These are phyloP conservation scores for Cephus spinipes DNA, from an alignment of 2,888 invertebrate species.

Conservation along the genomic window DNA sequence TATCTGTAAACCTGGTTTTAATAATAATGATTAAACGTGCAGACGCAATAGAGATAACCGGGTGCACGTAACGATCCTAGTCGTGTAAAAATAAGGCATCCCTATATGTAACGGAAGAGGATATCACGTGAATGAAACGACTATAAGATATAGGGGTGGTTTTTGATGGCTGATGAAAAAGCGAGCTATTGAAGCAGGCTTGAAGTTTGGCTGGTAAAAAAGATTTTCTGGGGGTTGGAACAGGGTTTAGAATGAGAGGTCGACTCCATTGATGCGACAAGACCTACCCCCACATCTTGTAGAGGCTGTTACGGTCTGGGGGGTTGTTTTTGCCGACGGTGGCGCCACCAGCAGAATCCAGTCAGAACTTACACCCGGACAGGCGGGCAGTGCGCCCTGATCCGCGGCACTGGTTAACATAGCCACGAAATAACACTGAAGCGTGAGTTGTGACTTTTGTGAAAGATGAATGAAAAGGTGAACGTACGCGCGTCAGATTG, in stretches of 20 bases:
- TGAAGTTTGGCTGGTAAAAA: background rate
- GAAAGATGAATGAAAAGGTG: constrained; percentile 40
- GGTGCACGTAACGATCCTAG: background rate
- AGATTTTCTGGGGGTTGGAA: background rate
- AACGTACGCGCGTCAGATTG: constrained; percentile 5
- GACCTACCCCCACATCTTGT: constrained; percentile 7
- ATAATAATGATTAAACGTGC: background rate
- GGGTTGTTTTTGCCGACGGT: constrained; percentile 53
- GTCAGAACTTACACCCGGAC: constrained; percentile 27
- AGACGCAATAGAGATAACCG: background rate
- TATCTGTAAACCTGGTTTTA: background rate
- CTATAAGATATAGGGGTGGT: background rate
- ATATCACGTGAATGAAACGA: background rate
- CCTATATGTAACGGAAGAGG: background rate
- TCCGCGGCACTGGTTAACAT: constrained; percentile 53
- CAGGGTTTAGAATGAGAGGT: background rate
- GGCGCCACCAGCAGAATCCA: constrained; percentile 45
- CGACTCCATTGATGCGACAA: background rate
- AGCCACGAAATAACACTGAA: constrained; percentile 22
- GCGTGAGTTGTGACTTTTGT: constrained; percentile 22
- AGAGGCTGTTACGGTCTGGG: constrained; percentile 9
- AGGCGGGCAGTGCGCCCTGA: constrained; percentile 58
- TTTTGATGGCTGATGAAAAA: background rate
- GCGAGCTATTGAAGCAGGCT: background rate
- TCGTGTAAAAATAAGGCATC: background rate